Conservation (phyloP, 1,140 invertebrate species). For the Neuroterus valhalla region DNA sequence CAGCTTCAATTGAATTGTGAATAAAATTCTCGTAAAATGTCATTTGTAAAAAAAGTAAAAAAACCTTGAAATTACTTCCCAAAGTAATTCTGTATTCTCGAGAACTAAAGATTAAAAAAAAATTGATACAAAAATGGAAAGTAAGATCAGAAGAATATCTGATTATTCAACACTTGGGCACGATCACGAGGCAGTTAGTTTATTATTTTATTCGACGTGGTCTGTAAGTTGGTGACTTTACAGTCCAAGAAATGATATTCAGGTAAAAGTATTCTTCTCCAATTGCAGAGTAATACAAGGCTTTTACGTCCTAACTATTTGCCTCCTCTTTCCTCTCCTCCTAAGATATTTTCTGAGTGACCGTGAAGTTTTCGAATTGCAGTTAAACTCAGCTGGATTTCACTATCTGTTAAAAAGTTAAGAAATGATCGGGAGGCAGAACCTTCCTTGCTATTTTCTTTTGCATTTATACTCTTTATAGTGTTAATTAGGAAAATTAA, state of each 20-base stretch:
- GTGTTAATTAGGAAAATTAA: conserved; percentile 34
- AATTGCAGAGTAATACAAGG: conserved; percentile 24
- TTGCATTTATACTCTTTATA: not conserved
- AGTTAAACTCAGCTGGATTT: conserved; percentile 18
- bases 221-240: conserved; percentile 16
- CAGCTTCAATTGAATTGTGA: too few relatives aligned
- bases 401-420: conserved; percentile 18
- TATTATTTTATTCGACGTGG: conserved; percentile 28
- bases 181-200: conserved; percentile 25
- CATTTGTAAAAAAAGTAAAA: conserved; percentile 4
- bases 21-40: too few relatives aligned
- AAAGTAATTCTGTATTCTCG: not conserved
- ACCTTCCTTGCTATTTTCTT: not conserved
- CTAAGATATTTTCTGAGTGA: not conserved
- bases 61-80: not conserved
- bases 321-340: not conserved
- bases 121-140: conserved; percentile 11
- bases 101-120: conserved; percentile 16
- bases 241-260: conserved; percentile 23
- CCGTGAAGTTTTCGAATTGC: conserved; percentile 22
- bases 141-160: conserved; percentile 11
- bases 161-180: conserved; percentile 23
- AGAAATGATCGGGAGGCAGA: not conserved
- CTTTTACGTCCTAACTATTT: conserved; percentile 16
- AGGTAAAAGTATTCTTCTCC: conserved; percentile 7